Conservation (phyloP, 2,888 invertebrate genomes). For the Drosophila kuntzei region DNA sequence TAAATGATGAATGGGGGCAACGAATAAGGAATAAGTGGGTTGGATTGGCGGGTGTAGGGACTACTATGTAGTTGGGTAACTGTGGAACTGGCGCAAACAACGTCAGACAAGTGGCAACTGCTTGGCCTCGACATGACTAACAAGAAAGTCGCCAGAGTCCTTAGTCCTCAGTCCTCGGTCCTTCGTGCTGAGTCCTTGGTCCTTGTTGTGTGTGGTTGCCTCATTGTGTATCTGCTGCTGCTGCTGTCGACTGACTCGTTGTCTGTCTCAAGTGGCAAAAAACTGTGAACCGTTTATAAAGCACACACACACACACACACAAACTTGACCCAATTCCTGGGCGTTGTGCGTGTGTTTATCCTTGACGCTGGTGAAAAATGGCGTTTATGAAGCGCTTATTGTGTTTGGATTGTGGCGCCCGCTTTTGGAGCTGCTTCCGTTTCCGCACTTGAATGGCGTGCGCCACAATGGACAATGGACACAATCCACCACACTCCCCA, state of each 20-base stretch:
- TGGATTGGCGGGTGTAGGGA: not conserved
- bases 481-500: too few species aligned
- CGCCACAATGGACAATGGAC: conserved; percentile 72
- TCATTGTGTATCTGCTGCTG: conserved; percentile 39
- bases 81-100: conserved; percentile 6
- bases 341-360: conserved; percentile 63
- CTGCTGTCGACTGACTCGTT: conserved; percentile 52
- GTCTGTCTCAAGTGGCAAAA: conserved; percentile 75
- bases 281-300: conserved; percentile 70
- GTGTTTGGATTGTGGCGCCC: conserved; percentile 73
- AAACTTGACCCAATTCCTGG: conserved; percentile 73
- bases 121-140: conserved; percentile 67
- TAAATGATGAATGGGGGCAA: conserved; percentile 1
- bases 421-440: conserved; percentile 67
- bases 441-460: conserved; percentile 79
- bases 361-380: conserved; percentile 75
- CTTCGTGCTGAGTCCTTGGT: conserved; percentile 21
- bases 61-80: not conserved
- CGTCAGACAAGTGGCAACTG: conserved; percentile 25
- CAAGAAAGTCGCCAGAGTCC: conserved; percentile 51
- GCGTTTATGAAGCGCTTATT: conserved; percentile 81
- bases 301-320: conserved; percentile 37
- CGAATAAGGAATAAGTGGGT: not conserved
- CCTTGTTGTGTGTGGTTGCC: conserved; percentile 15
- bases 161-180: conserved; percentile 5